phyloP scores from a whole-genome alignment of 2,113 vertebrate species.

The Trachemys scripta region DNA sequence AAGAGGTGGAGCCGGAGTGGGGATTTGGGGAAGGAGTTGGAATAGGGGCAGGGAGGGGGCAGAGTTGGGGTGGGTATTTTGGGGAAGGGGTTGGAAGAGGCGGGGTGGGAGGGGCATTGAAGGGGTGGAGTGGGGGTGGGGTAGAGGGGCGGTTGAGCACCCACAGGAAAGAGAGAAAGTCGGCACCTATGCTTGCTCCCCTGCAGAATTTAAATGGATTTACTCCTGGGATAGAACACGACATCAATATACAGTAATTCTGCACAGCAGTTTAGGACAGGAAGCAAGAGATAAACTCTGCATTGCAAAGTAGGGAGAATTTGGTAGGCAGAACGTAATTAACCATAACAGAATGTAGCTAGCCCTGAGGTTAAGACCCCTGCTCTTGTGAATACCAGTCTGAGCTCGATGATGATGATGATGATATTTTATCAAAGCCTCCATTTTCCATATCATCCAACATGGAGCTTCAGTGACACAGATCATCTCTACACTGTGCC shows the following conservation, averaged over 20 bases:
- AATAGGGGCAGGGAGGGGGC: too few relatives aligned
- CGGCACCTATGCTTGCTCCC: neutral
- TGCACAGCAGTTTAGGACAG: neutral
- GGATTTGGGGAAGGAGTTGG: too few relatives aligned
- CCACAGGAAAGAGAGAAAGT: too few relatives aligned
- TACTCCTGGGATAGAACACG: neutral
- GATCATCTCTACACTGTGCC: neutral
- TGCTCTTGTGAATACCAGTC: neutral
- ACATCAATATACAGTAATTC: slow-evolving; percentile 1
- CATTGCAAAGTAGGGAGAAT: neutral
- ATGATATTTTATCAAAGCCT: neutral
- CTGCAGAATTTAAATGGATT: neutral
- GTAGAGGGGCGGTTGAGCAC: too few relatives aligned
- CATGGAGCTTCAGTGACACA: neutral
- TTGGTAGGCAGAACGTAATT: neutral
- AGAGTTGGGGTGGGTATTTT: too few relatives aligned
- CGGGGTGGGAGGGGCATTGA: too few relatives aligned
- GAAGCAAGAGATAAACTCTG: neutral
- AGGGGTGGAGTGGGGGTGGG: too few relatives aligned
- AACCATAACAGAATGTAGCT: neutral
- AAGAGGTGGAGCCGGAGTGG: too few relatives aligned
- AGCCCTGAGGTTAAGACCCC: neutral
- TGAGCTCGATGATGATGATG: neutral
- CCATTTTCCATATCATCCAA: neutral
- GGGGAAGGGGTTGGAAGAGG: too few relatives aligned